Evolutionary conservation across 2,113 vertebrate genomes (phyloP).

Genomic region (Ailurus styani): DNA sequence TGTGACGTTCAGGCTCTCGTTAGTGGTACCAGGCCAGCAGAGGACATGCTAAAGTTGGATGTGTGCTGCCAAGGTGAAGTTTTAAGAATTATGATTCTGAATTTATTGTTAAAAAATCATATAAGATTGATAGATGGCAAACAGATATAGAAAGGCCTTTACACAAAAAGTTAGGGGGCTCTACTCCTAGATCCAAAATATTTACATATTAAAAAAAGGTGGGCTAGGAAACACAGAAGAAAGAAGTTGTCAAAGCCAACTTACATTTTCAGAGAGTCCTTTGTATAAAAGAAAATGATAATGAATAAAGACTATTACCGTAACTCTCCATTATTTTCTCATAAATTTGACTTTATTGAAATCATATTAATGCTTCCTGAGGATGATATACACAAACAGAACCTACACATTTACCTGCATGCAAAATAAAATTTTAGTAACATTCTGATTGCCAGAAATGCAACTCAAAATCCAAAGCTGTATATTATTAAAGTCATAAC

Average conservation of each 20-base stretch:
- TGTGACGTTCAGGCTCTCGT: constrained; percentile 60
- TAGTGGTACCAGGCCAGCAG: constrained; percentile 61
- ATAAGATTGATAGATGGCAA: constrained; percentile 61
- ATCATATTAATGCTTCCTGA: constrained; percentile 74
- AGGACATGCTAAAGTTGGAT: constrained; percentile 60
- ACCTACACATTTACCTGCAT: constrained; percentile 69
- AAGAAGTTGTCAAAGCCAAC: constrained; percentile 69
- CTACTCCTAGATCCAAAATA: constrained; percentile 57
- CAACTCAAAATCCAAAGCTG: constrained; percentile 71
- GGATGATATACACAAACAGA: constrained; percentile 72
- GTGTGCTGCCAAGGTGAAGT: constrained; percentile 66
- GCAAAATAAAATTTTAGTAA: constrained; percentile 67
- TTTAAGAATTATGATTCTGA: constrained; percentile 62
- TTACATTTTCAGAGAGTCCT: constrained; percentile 71
- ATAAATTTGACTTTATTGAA: constrained; percentile 77
- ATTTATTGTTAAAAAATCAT: constrained; percentile 67
- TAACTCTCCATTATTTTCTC: constrained; percentile 79
- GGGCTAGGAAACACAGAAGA: not conserved
- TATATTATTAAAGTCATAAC: constrained; percentile 72
- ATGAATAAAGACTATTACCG: constrained; percentile 65
- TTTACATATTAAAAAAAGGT: constrained; percentile 32
- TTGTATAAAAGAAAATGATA: constrained; percentile 67
- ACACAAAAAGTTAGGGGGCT: constrained; percentile 57
- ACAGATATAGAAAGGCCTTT: constrained; percentile 70
- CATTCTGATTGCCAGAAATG: constrained; percentile 68